A percentile compares a stretch with the other conserved stretches of the same genome.
Conservation (phyloP, 2,797 vertebrate species). For the Lepus townsendii region DNA sequence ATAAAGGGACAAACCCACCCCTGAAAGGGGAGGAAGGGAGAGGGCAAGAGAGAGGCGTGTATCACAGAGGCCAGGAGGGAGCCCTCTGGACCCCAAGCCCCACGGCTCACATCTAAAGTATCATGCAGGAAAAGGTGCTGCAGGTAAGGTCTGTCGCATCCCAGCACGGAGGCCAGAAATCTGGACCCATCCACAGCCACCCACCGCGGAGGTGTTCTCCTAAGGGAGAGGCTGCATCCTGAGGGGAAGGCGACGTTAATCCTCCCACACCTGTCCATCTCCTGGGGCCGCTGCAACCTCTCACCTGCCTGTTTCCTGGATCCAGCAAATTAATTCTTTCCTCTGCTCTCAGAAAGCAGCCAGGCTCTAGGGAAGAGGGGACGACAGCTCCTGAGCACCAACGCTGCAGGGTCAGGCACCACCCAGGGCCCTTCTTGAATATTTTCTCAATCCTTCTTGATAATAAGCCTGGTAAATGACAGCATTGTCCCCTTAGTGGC, state of each 20-base stretch:
- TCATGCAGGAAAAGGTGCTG: background rate
- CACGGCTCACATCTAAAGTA: background rate
- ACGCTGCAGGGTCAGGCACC: background rate
- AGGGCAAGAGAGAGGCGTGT: background rate
- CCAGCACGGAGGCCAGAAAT: background rate
- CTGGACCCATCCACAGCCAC: background rate
- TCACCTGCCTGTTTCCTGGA: background rate
- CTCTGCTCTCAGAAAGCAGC: background rate
- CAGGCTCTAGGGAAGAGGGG: background rate
- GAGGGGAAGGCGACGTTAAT: background rate
- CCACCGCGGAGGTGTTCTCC: background rate
- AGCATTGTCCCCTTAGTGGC: background rate
- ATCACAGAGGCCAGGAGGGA: background rate
- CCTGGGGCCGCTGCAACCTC: background rate
- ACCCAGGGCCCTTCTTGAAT: background rate
- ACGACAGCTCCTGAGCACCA: background rate
- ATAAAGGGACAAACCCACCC: conserved; percentile 1
- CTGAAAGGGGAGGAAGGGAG: background rate
- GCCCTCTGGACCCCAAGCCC: background rate
- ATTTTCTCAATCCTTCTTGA: background rate
- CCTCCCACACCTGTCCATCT: rapidly evolving
- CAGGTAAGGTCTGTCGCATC: background rate
- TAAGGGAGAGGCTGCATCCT: background rate
- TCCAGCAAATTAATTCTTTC: background rate
- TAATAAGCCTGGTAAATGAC: background rate